Evolutionary conservation across 2,797 vertebrate genomes (phyloP).

Genomic region (Chaetophractus vellerosus): DNA sequence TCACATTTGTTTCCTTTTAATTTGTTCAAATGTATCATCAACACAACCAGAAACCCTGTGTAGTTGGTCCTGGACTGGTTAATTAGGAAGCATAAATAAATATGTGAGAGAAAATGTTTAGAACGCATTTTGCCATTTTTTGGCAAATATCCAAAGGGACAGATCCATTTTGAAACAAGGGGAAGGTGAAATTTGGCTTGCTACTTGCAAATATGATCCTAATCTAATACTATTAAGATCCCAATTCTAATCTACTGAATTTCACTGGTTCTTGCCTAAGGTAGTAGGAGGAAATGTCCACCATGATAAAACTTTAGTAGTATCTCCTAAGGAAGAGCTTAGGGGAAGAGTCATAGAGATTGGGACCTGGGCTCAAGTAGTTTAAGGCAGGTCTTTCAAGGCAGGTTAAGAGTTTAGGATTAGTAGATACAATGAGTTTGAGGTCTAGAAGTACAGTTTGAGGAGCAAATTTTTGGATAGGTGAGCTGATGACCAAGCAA

Average conservation of each 20-base stretch:
- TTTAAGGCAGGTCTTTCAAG: conserved; percentile 1
- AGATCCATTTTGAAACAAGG: neutral
- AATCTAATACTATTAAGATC: neutral
- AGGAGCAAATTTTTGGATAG: neutral
- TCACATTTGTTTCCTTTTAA: conserved; percentile 65
- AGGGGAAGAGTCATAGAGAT: neutral
- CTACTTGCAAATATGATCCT: neutral
- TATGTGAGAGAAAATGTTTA: conserved; percentile 31
- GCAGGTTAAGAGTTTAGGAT: neutral
- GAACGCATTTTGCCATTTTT: conserved; percentile 36
- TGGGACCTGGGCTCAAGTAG: accelerated
- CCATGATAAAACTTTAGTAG: neutral
- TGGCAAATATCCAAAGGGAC: neutral
- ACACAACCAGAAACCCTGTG: neutral
- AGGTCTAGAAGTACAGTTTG: neutral
- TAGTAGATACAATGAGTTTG: neutral
- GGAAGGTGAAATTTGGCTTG: neutral
- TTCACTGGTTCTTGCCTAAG: neutral
- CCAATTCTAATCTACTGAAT: neutral
- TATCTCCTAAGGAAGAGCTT: neutral
- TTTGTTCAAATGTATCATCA: conserved; percentile 30
- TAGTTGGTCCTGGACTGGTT: neutral
- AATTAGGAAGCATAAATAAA: conserved; percentile 60
- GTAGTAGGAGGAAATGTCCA: neutral
- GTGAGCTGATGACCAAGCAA: neutral